A percentile compares a stretch with the other conserved stretches of the same genome.
These are phyloP conservation scores for Phyllotreta cruciferae DNA, from an alignment of 2,888 invertebrate species.

Conservation along the genomic window DNA sequence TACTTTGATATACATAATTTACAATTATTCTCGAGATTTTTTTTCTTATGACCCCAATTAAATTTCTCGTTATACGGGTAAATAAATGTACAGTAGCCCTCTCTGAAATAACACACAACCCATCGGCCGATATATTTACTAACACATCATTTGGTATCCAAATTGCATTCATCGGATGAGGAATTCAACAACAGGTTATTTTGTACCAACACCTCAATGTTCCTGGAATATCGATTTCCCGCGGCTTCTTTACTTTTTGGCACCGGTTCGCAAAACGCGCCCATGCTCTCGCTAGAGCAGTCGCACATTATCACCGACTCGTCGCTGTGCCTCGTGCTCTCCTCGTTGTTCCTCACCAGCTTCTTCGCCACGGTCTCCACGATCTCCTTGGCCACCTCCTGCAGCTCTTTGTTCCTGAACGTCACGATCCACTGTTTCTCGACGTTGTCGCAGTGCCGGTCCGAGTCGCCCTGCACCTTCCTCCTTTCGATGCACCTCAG, in stretches of 20 bases:
- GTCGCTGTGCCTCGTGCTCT: slow-evolving; percentile 11
- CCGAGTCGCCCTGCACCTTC: no score
- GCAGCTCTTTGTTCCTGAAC: slow-evolving; percentile 6
- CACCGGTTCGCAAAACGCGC: slow-evolving; percentile 19
- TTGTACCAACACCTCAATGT: slow-evolving; percentile 12
- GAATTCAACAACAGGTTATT: slow-evolving; percentile 10
- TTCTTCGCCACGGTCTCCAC: slow-evolving; percentile 10
- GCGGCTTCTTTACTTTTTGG: slow-evolving; percentile 11
- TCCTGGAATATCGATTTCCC: slow-evolving; percentile 5
- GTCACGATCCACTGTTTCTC: neutral
- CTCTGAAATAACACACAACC: no score
- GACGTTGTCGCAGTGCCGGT: no score
- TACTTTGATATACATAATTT: no score
- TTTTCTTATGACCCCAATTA: no score
- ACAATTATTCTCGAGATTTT: no score
- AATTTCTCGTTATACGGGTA: no score
- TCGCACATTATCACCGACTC: slow-evolving; percentile 46
- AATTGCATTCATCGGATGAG: neutral
- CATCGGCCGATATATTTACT: no score
- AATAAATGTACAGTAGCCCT: no score
- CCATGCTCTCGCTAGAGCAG: slow-evolving; percentile 38
- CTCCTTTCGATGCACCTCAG: no score
- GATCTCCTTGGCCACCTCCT: slow-evolving; percentile 18
- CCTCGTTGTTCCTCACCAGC: neutral
- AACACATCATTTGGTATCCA: no score